Evolutionary conservation across 2,888 invertebrate species (phyloP).

Genomic region (Fragum sueziense): DNA sequence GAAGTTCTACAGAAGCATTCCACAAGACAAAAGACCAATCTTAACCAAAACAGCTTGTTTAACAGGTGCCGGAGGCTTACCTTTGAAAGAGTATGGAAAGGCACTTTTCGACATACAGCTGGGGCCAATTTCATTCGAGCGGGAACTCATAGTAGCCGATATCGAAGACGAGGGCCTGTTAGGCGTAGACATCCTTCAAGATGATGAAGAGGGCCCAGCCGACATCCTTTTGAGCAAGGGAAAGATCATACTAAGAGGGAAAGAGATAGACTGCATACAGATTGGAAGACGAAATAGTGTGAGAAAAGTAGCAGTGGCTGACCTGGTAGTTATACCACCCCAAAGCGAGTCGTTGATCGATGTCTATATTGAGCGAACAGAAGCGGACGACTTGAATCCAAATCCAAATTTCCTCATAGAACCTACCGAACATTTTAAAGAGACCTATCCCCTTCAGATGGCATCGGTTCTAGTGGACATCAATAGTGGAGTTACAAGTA

Average conservation of each 20-base stretch:
- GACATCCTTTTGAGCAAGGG: no score
- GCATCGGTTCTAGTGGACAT: constrained; percentile 35
- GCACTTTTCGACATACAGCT: no score
- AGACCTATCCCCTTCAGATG: constrained; percentile 25
- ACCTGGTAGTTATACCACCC: constrained; percentile 30
- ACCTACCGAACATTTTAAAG: constrained; percentile 19
- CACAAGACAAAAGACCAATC: no score
- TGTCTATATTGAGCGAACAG: constrained; percentile 38
- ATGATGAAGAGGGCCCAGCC: constrained; percentile 33
- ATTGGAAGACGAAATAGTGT: background rate
- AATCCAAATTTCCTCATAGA: background rate
- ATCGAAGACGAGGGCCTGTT: constrained; percentile 48
- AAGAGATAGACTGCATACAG: no score
- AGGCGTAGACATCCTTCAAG: constrained; percentile 45
- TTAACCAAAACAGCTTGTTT: no score
- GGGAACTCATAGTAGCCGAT: constrained; percentile 2
- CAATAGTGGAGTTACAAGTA: constrained; percentile 22
- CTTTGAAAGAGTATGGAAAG: no score
- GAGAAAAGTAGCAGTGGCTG: constrained; percentile 34
- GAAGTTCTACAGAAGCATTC: no score
- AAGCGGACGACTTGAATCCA: constrained; percentile 12
- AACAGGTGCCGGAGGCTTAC: no score
- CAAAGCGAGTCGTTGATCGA: constrained; percentile 30
- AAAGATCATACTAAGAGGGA: no score
- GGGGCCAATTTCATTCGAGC: constrained; percentile 4